Conservation (phyloP, 2,113 vertebrate genomes). For the Charadrius vociferus region DNA sequence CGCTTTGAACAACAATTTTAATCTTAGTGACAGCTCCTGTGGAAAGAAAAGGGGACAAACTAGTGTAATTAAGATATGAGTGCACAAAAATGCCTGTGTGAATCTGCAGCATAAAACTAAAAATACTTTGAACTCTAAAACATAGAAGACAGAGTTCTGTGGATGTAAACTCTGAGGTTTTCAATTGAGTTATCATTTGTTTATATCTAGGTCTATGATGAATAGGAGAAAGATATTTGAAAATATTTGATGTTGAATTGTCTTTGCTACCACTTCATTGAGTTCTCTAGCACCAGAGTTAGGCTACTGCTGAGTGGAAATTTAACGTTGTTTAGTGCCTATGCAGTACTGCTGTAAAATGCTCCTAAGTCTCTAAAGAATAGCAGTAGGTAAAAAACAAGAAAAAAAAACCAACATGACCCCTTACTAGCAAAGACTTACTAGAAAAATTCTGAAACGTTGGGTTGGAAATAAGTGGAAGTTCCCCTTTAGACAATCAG, state of each 20-base stretch:
- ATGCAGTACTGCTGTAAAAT: neutral
- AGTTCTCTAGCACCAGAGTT: neutral
- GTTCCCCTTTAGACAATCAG: neutral
- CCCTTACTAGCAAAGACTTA: neutral
- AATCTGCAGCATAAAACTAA: neutral
- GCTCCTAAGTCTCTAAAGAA: neutral
- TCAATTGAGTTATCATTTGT: neutral
- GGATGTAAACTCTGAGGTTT: neutral
- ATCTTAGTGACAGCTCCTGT: neutral
- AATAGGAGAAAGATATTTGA: neutral
- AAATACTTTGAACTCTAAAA: neutral
- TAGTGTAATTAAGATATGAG: slow-evolving; percentile 49
- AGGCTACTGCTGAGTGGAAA: neutral
- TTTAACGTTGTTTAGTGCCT: neutral
- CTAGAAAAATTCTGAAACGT: neutral
- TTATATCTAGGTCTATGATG: neutral
- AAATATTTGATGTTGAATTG: neutral
- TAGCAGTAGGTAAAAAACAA: neutral
- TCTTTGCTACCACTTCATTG: neutral
- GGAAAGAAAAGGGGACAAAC: neutral
- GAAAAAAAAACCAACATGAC: rapidly evolving
- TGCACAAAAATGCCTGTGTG: neutral
- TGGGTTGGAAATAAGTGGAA: neutral
- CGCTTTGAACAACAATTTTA: slow-evolving; percentile 66
- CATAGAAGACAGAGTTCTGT: neutral